Percentiles rank a stretch among this genome's conserved stretches.
Conservation (phyloP, 2,888 invertebrate species). For the Tachina grossa region DNA sequence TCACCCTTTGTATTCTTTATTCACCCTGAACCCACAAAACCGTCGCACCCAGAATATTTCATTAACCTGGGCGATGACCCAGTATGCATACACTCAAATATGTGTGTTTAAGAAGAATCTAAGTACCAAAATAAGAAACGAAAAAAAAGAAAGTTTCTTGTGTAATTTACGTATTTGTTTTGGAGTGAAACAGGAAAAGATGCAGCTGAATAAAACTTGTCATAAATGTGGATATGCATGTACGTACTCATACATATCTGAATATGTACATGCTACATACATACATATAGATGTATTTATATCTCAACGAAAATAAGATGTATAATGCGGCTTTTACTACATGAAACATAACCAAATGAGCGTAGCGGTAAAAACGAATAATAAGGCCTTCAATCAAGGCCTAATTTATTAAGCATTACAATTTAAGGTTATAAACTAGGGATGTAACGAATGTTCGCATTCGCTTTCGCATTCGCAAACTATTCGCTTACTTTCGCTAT, state of each 20-base stretch:
- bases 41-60: no score
- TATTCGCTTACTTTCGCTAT: no score
- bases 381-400: neutral
- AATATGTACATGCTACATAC: neutral
- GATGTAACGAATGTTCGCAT: no score
- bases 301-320: neutral
- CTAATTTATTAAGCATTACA: neutral
- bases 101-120: neutral
- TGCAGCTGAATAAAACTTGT: neutral
- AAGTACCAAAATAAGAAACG: neutral
- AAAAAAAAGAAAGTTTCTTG: slow-evolving; percentile 20
- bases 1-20: no score
- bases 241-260: neutral
- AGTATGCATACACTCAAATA: no score
- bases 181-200: neutral
- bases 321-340: no score
- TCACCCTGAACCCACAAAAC: no score
- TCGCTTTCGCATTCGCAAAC: no score
- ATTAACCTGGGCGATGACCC: no score
- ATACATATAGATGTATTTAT: neutral
- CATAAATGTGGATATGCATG: neutral
- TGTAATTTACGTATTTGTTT: neutral
- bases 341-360: neutral
- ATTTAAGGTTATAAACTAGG: no score
- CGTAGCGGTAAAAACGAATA: neutral